These are phyloP conservation scores for Perca fluviatilis DNA, from an alignment of 2,113 vertebrate species.

Conservation along the genomic window DNA sequence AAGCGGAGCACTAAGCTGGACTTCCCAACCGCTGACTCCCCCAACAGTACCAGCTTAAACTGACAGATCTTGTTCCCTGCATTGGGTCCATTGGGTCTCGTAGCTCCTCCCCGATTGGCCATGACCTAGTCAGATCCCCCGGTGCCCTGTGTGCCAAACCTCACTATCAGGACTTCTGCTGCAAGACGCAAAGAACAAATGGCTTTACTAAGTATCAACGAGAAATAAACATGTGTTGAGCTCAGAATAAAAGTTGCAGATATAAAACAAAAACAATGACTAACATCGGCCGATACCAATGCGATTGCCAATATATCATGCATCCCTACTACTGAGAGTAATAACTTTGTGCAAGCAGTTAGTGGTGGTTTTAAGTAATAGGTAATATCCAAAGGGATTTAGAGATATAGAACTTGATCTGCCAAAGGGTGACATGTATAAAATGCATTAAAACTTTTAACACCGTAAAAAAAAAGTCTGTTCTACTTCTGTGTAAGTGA, in stretches of 20 bases:
- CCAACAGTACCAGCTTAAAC: constrained; percentile 85
- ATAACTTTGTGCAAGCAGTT: not conserved
- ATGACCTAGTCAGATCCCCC: constrained; percentile 89
- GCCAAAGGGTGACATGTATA: not conserved
- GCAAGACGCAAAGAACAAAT: constrained; percentile 14
- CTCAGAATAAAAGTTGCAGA: not conserved
- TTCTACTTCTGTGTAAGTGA: not conserved
- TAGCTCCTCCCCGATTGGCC: constrained; percentile 96
- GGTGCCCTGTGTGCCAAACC: constrained; percentile 82
- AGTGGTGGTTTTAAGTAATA: not conserved
- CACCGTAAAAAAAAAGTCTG: not conserved
- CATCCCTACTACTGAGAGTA: not conserved
- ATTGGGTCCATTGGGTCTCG: constrained; percentile 88
- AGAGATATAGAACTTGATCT: not conserved
- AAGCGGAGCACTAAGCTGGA: constrained; percentile 86
- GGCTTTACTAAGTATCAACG: not conserved
- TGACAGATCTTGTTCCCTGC: constrained; percentile 81
- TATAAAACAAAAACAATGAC: too few species aligned
- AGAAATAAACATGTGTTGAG: not conserved
- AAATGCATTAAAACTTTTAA: not conserved
- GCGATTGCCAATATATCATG: too few species aligned
- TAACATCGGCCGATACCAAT: too few species aligned
- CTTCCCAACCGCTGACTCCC: constrained; percentile 85
- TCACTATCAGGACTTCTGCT: constrained; percentile 67
- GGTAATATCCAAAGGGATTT: not conserved